Evolutionary conservation across 1,140 invertebrate genomes (phyloP).

Genomic region (Conus ventricosus): DNA sequence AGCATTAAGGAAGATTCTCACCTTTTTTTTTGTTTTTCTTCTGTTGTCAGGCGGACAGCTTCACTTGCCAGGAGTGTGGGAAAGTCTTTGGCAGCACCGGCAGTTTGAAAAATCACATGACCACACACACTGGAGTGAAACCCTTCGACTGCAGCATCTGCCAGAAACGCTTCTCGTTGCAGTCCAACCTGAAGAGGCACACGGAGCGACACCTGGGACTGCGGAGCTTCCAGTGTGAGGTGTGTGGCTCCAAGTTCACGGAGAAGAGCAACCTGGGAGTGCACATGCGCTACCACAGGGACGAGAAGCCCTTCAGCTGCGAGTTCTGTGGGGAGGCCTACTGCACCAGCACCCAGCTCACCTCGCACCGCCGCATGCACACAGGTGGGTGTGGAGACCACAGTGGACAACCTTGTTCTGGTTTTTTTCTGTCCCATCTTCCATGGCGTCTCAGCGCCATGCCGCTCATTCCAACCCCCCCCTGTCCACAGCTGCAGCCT

Average conservation of each 20-base stretch:
- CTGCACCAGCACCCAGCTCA: background rate
- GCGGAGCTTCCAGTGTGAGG: constrained; percentile 14
- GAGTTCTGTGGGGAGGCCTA: constrained; percentile 84
- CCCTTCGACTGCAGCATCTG: background rate
- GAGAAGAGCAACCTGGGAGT: constrained; percentile 89
- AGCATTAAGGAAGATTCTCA: too few species aligned
- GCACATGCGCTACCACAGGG: constrained; percentile 78
- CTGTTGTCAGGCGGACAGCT: too few species aligned
- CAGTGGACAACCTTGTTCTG: too few species aligned
- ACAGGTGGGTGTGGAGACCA: background rate
- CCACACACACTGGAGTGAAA: too few species aligned
- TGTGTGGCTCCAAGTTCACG: constrained; percentile 80
- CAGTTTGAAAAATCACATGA: too few species aligned
- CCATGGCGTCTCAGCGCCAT: too few species aligned
- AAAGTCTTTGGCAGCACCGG: too few species aligned
- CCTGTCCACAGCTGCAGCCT: too few species aligned
- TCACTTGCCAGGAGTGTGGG: too few species aligned
- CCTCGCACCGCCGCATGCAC: constrained; percentile 27
- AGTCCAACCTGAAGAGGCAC: constrained; percentile 28
- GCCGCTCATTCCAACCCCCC: too few species aligned
- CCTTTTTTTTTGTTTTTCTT: too few species aligned
- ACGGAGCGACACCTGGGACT: constrained; percentile 22
- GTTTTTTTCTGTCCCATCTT: too few species aligned
- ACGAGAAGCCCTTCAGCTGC: constrained; percentile 91
- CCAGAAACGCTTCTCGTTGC: constrained; percentile 11